Evolutionary conservation across 1,140 invertebrate species (phyloP).

Genomic region (Tribolium madens): DNA sequence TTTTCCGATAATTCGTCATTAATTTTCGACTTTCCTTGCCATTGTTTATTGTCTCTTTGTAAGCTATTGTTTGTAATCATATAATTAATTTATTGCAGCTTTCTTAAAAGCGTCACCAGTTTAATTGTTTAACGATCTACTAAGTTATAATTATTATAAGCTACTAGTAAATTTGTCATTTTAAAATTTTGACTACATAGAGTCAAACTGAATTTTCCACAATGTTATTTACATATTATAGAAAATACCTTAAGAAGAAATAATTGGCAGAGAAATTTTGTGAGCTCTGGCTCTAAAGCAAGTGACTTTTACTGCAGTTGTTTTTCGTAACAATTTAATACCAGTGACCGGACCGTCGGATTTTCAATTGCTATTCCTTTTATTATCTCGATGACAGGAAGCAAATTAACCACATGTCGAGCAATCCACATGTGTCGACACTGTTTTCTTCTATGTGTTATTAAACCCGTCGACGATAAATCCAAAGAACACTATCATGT

Average conservation of each 20-base stretch:
- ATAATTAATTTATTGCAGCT: neutral
- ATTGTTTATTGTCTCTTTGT: neutral
- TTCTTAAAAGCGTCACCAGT: neutral
- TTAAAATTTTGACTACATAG: neutral
- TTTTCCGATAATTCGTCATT: neutral
- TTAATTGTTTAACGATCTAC: neutral
- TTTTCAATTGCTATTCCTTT: slow-evolving; percentile 23
- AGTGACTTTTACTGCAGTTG: neutral
- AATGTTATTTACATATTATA: too few species aligned
- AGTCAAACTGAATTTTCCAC: too few species aligned
- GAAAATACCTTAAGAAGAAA: too few species aligned
- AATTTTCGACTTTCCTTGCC: neutral
- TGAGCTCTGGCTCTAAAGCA: neutral
- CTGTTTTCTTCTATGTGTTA: slow-evolving; percentile 18
- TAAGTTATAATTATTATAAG: neutral
- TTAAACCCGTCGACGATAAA: slow-evolving; percentile 39
- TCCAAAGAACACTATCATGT: slow-evolving; percentile 34
- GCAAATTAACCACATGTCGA: slow-evolving; percentile 35
- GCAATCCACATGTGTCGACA: slow-evolving; percentile 29
- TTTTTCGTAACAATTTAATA: neutral
- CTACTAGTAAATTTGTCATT: too few species aligned
- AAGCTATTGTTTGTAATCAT: neutral
- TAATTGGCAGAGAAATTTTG: too few species aligned
- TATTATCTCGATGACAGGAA: slow-evolving; percentile 30
- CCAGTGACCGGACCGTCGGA: neutral